These are phyloP conservation scores for Acrobeloides nanus DNA, from an alignment of 2,888 invertebrate species.

Conservation along the genomic window DNA sequence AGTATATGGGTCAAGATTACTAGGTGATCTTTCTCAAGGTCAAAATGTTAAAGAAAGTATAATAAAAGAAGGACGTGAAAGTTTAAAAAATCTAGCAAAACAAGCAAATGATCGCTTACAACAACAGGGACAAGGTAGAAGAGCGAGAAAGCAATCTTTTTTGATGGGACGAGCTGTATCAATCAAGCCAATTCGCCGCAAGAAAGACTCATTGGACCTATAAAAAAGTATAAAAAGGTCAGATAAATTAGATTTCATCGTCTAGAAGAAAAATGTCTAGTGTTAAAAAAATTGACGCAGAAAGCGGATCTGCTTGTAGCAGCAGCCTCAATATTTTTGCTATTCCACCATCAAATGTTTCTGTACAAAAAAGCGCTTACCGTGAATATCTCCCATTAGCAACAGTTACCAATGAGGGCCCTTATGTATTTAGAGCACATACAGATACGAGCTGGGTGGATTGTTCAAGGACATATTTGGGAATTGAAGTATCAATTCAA, in stretches of 20 bases:
- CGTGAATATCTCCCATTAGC: constrained; percentile 10
- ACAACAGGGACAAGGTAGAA: too few species aligned
- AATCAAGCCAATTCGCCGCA: too few species aligned
- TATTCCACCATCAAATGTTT: constrained; percentile 12
- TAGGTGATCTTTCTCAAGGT: too few species aligned
- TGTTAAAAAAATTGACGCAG: background rate
- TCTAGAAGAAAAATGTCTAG: background rate
- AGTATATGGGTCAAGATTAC: too few species aligned
- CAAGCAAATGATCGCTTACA: too few species aligned
- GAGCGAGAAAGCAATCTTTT: too few species aligned
- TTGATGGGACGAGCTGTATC: too few species aligned
- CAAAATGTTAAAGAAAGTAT: too few species aligned
- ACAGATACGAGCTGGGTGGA: constrained; percentile 11
- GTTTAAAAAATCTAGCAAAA: too few species aligned
- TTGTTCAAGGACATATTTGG: constrained; percentile 4
- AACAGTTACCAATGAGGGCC: constrained; percentile 8
- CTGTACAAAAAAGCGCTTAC: background rate
- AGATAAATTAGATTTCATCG: background rate
- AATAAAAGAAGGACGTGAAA: too few species aligned
- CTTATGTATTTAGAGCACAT: constrained; percentile 4
- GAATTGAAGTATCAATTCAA: constrained; percentile 6
- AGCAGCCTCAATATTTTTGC: constrained; percentile 1
- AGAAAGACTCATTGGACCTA: too few species aligned
- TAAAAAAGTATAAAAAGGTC: too few species aligned
- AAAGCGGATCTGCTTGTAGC: background rate